Conservation (phyloP, 2,113 vertebrate species). For the Perccottus glenii region DNA sequence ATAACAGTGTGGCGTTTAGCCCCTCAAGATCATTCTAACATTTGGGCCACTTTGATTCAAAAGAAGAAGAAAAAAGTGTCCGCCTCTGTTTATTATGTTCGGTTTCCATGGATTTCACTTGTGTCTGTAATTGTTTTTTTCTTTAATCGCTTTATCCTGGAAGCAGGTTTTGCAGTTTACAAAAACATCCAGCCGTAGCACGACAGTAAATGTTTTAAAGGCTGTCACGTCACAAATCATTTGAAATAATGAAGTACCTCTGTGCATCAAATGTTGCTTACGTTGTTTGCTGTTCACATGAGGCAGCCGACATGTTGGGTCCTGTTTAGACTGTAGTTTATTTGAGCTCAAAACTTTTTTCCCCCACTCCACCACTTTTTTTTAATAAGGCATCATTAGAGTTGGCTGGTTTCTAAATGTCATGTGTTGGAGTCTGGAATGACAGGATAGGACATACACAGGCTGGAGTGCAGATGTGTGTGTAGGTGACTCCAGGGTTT, state of each 20-base stretch:
- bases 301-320: not conserved
- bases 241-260: conserved; percentile 22
- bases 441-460: conserved; percentile 21
- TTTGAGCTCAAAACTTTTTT: not conserved
- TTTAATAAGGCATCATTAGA: not conserved
- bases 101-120: conserved; percentile 42
- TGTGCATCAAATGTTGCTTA: conserved; percentile 12
- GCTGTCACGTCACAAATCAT: conserved; percentile 6
- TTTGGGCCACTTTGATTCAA: conserved; percentile 1
- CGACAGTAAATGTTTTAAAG: not conserved
- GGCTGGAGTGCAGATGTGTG: conserved; percentile 14
- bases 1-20: not conserved
- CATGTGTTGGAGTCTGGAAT: conserved; percentile 4
- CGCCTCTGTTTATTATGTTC: conserved; percentile 27
- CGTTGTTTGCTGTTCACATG: conserved; percentile 8
- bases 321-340: conserved; percentile 11
- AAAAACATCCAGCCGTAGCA: not conserved
- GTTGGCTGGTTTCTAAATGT: not conserved
- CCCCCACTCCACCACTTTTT: not conserved
- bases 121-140: conserved; percentile 34
- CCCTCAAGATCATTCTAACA: conserved; percentile 10
- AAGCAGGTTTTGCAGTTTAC: conserved; percentile 7
- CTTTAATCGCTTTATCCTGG: conserved; percentile 20
- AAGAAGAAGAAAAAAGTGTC: not conserved
- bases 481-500: too few relatives aligned